Base-by-base conservation (phyloP, 2,797 vertebrate genomes). In the Petrocephalus sullivani region DNA sequence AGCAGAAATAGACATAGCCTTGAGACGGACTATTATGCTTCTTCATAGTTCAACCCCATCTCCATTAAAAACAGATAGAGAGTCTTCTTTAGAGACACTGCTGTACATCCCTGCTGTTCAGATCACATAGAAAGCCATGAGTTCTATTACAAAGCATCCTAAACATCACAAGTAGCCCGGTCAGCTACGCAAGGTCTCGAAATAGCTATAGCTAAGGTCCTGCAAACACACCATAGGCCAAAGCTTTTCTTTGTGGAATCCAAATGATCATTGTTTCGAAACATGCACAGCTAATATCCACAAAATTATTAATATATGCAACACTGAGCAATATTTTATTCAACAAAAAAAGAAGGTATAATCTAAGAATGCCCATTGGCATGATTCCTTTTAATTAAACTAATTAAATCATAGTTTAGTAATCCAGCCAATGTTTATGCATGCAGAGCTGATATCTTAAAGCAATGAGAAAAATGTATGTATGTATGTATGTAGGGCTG, bases 391-490 rank as follows among this genome's bases (percentile, higher is more conserved):
- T 92, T 90, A 90, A 92, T 94, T 92, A 90, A 84, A 92, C 88
- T 89, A 92, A 95, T 94, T 93, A 92, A 92, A 92, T 93, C 90
- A 92, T 60, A 88, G 87, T 92, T 93, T 91, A 89, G 90, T 92
- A 90, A 90, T 92, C 90, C 71, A 89, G 89, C 86, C 85, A 88
- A 85, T 92, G 90, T 86, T 84, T 90, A 89, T 88, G 89, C 86
- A 89, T 91, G 81, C 86, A 88, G 60, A 90, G 87, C 85, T 75
- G 88, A 88, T 87, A 81, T 90, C 87, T 92, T 91, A 78, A 49
- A 86, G 87, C 41, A 86, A 87, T 83, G 57, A 23, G 56, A 88
- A 86, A 81, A 53, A 87, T 41, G 37, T 9, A 67, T 12, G 33
- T 4, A 46, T 4, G 23, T 41, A 46, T 3, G 41, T 6, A 8